These are phyloP conservation scores for Panthera leo DNA, from an alignment of 2,113 vertebrate genomes.

Conservation along the genomic window DNA sequence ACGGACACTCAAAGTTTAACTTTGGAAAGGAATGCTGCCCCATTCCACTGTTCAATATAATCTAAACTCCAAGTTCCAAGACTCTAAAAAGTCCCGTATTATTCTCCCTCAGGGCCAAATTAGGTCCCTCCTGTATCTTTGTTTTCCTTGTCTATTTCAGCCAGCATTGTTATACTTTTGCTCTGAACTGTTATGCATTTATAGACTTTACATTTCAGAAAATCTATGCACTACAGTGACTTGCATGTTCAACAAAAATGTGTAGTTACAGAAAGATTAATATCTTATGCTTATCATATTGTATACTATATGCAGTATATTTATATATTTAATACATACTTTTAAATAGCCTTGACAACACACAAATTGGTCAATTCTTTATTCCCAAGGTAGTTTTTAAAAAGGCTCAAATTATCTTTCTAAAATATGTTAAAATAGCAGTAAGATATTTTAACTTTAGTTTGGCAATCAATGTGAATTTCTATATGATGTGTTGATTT, in stretches of 20 bases:
- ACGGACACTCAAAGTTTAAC: neutral
- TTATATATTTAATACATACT: neutral
- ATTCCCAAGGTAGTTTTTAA: neutral
- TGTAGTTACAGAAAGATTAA: neutral
- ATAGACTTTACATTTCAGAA: neutral
- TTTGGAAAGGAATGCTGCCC: neutral
- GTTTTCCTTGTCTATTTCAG: neutral
- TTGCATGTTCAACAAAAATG: neutral
- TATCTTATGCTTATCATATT: neutral
- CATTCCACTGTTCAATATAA: neutral
- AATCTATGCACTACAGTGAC: neutral
- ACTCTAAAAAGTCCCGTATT: neutral
- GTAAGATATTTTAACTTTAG: neutral
- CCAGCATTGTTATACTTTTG: neutral
- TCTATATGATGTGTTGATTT: neutral
- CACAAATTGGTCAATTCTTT: neutral
- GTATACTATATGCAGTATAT: neutral
- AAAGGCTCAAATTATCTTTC: neutral
- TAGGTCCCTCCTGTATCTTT: neutral
- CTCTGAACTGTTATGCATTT: neutral
- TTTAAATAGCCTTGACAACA: neutral
- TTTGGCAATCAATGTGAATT: neutral
- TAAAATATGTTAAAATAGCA: neutral
- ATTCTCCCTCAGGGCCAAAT: neutral
- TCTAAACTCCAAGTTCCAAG: neutral